Conservation (phyloP, 2,113 vertebrate species). For the Pseudolaguvia tuberculata region DNA sequence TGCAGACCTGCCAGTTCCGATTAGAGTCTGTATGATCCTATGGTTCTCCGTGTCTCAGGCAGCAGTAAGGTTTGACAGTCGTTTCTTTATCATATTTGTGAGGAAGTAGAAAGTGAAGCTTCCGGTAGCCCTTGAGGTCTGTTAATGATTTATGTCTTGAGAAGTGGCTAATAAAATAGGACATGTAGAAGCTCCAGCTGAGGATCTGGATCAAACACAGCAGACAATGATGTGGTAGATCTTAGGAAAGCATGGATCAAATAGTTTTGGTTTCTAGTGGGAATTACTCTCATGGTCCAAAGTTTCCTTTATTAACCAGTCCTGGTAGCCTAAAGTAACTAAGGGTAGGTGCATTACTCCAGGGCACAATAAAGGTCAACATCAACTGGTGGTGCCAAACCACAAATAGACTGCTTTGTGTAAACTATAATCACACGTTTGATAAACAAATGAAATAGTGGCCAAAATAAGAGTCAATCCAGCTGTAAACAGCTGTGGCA, state of each 20-base stretch:
- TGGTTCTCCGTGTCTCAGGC: conserved; percentile 7
- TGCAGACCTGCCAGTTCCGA: conserved; percentile 59
- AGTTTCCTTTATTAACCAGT: neutral
- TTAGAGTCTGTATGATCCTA: conserved; percentile 50
- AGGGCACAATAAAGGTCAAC: neutral
- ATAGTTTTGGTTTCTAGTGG: neutral
- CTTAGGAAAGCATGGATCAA: neutral
- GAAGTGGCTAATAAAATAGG: conserved; percentile 56
- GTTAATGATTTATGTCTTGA: conserved; percentile 43
- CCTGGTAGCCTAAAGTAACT: neutral
- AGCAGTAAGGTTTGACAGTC: neutral
- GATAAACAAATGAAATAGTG: neutral
- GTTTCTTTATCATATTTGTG: neutral
- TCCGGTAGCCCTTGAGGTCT: conserved; percentile 43
- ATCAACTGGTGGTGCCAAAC: neutral
- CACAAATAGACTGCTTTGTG: neutral
- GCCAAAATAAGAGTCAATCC: neutral
- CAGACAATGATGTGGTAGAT: neutral
- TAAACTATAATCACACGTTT: neutral
- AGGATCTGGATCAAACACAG: conserved; percentile 54
- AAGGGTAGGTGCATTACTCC: neutral
- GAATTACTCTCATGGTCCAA: neutral
- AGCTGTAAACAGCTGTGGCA: neutral
- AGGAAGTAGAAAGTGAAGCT: conserved; percentile 28
- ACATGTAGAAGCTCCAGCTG: conserved; percentile 64